Evolutionary conservation across 2,888 invertebrate genomes (phyloP), one percentile per base, ranked within the genome.

Genomic region (Pachycephus smyrnensis): DNA sequence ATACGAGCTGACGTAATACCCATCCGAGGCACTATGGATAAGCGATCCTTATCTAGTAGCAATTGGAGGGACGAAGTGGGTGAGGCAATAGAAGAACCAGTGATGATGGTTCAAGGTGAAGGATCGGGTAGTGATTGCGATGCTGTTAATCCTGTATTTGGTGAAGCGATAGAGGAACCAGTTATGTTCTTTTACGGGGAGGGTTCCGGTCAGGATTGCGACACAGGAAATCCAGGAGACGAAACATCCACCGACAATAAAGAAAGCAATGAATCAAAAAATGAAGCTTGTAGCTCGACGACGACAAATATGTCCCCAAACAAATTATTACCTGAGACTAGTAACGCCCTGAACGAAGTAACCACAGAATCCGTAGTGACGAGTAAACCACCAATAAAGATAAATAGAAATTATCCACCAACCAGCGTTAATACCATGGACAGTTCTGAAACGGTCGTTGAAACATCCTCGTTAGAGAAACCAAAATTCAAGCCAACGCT

Each of bases 101-200:
- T 95, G 6, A 93, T 96, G 93, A 90, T 94, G 85, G 93, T 96
- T 0, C 94, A 93, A 75, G 96, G 96, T 1, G 94, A 95, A 86
- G 96, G 96, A 9, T 93, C 93, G 79, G 96, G 96, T 0, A 94
- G 93, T 68, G 94, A 94, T 69, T 95, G 95, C 88, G 94, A 95
- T 81, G 93, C 93, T 79, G 92, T 86, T 0, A 90, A 90, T 86
- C 88, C 88, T 6, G 84, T 85, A 32, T 88, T 96, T 75, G 94
- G 96, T 36, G 96, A 96, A 87, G 94, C 93, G 83, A 95, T 97
- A 77, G 95, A 94, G 87, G 97, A 97, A 91, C 94, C 94, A 1
- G 92, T 95, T 0, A 93, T 95, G 92, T 94, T 93, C 90, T 93
- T 97, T 87, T 93, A 92, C 84, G 96, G 96, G 0, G 94, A 94